Conservation (phyloP, 1,140 invertebrate species). For the Manduca sexta region DNA sequence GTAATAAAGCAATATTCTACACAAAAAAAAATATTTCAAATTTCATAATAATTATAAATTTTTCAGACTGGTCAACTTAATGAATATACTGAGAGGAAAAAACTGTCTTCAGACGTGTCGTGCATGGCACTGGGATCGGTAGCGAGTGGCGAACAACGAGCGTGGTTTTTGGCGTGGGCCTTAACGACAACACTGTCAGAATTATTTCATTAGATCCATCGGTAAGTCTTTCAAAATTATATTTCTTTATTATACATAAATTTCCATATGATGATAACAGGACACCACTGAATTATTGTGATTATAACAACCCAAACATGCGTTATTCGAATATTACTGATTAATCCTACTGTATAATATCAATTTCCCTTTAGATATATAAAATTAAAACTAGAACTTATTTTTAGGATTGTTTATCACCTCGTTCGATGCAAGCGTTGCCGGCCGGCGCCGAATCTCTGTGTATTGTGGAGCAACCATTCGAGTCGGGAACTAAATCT, state of each 20-base stretch:
- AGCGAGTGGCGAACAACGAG: conserved; percentile 94
- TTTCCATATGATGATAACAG: conserved; percentile 64
- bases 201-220: conserved; percentile 98
- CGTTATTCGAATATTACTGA: conserved; percentile 68
- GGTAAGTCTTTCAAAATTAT: conserved; percentile 69
- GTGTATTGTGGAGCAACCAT: conserved; percentile 91
- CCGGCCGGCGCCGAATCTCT: conserved; percentile 97
- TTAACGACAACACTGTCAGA: conserved; percentile 97
- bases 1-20: too few species aligned
- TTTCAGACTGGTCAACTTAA: conserved; percentile 96
- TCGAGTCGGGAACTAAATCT: conserved; percentile 80
- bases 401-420: conserved; percentile 87
- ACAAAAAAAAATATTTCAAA: too few species aligned
- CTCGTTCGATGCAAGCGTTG: conserved; percentile 97
- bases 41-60: too few species aligned
- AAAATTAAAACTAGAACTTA: conserved; percentile 4
- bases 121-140: conserved; percentile 99
- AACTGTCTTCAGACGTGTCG: conserved; percentile 97
- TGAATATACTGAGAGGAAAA: conserved; percentile 97
- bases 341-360: neutral
- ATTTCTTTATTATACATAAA: neutral
- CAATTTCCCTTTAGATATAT: neutral
- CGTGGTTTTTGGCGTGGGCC: conserved; percentile 97
- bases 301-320: conserved; percentile 69
- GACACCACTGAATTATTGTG: conserved; percentile 69